phyloP scores from a whole-genome alignment of 2,113 vertebrate species.

The Bucco capensis region DNA sequence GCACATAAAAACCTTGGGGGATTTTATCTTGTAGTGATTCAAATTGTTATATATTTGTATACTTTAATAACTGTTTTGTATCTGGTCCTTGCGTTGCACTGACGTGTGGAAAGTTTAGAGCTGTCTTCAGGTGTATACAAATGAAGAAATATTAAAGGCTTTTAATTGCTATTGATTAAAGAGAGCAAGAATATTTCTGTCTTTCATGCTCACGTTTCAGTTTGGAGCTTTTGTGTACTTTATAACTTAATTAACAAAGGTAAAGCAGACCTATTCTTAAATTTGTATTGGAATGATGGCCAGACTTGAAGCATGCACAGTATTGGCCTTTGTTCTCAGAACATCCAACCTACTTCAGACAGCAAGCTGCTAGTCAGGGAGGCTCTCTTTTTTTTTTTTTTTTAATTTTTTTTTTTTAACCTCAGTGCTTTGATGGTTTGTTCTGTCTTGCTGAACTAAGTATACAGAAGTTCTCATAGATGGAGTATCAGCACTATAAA shows the following conservation, averaged over 20 bases:
- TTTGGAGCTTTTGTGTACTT: background rate
- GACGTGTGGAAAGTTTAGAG: background rate
- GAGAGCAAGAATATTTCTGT: background rate
- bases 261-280: background rate
- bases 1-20: background rate
- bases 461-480: background rate
- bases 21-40: background rate
- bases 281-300: background rate
- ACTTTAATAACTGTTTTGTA: background rate
- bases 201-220: background rate
- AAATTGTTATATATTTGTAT: background rate
- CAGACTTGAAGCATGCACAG: background rate
- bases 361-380: background rate
- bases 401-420: no score
- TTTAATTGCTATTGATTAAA: background rate
- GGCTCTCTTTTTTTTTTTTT: no score
- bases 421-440: background rate
- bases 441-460: background rate
- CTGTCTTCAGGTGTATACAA: background rate
- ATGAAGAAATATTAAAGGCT: background rate
- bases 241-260: background rate
- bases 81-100: background rate
- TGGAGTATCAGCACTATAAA: background rate
- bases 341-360: background rate
- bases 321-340: background rate